These are phyloP conservation scores for Umimayanthus chanpuru DNA, from an alignment of 92 coral and sea anemone species.

Conservation along the genomic window DNA sequence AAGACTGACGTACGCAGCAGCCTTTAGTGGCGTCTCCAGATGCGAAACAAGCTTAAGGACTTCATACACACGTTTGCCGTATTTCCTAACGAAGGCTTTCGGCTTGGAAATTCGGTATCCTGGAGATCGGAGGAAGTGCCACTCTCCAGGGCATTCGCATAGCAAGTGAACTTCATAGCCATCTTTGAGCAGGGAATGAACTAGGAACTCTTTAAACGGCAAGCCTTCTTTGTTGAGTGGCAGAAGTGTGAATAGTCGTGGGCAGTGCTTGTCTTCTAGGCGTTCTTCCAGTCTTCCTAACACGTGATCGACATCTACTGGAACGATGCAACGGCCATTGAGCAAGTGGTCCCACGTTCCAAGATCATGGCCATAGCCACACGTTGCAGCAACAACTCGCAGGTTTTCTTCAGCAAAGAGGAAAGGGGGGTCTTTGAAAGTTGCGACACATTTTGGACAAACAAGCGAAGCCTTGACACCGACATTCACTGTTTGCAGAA, in stretches of 20 bases:
- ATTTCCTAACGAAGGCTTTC: slow-evolving; percentile 26
- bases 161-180: slow-evolving; percentile 23
- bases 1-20: not conserved
- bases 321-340: not conserved
- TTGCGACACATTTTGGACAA: slow-evolving; percentile 8
- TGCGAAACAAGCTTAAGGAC: not conserved
- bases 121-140: slow-evolving; percentile 23
- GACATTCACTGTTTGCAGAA: slow-evolving; percentile 15
- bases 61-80: slow-evolving; percentile 10
- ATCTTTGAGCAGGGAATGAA: slow-evolving; percentile 31
- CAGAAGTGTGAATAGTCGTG: slow-evolving; percentile 5
- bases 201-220: slow-evolving; percentile 19
- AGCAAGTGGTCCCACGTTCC: slow-evolving; percentile 13
- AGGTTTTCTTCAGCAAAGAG: slow-evolving; percentile 16
- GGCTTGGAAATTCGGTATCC: slow-evolving; percentile 17
- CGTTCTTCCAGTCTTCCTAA: slow-evolving; percentile 19
- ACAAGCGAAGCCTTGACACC: slow-evolving; percentile 2
- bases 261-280: slow-evolving; percentile 2
- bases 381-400: not conserved
- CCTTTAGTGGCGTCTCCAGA: slow-evolving; percentile 9
- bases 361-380: slow-evolving; percentile 9
- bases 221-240: slow-evolving; percentile 10
- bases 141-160: slow-evolving; percentile 17
- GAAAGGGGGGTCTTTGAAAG: slow-evolving; percentile 9
- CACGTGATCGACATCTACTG: not conserved